Conservation (phyloP, 37 sponge, comb jelly and placozoan genomes). For the Corticium candelabrum region DNA sequence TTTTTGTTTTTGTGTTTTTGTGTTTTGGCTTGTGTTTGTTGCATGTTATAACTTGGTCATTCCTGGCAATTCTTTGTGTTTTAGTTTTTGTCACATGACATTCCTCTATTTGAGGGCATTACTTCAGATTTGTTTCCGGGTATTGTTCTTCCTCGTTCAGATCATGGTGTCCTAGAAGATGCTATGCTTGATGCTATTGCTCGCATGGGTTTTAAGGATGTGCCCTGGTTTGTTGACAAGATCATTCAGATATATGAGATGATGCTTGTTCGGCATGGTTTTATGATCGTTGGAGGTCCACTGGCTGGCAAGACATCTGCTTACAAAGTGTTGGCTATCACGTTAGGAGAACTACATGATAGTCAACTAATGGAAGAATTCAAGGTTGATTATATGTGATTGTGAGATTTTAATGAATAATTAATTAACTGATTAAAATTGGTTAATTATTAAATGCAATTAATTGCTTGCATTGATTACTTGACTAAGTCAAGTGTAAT, state of each 20-base stretch:
- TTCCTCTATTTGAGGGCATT: conserved; percentile 91
- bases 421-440: too few relatives aligned
- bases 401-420: too few relatives aligned
- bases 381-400: conserved; percentile 30
- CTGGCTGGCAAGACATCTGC: conserved; percentile 94
- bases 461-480: too few relatives aligned
- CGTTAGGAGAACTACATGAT: conserved; percentile 69
- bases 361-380: conserved; percentile 87
- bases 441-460: too few relatives aligned
- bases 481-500: too few relatives aligned
- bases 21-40: too few relatives aligned
- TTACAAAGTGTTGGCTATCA: conserved; percentile 73
- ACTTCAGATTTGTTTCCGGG: conserved; percentile 89
- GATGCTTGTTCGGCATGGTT: conserved; percentile 98
- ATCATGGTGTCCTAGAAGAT: conserved; percentile 64
- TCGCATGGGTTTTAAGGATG: conserved; percentile 67
- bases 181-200: conserved; percentile 70
- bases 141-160: conserved; percentile 69
- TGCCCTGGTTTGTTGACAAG: conserved; percentile 95
- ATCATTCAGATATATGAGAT: conserved; percentile 97
- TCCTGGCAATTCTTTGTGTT: neutral
- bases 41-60: neutral
- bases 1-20: too few relatives aligned
- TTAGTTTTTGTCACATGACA: conserved; percentile 30
- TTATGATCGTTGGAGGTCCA: conserved; percentile 95